These are phyloP conservation scores for Atherinosoma microstoma DNA, from an alignment of 2,797 vertebrate genomes.

Conservation along the genomic window DNA sequence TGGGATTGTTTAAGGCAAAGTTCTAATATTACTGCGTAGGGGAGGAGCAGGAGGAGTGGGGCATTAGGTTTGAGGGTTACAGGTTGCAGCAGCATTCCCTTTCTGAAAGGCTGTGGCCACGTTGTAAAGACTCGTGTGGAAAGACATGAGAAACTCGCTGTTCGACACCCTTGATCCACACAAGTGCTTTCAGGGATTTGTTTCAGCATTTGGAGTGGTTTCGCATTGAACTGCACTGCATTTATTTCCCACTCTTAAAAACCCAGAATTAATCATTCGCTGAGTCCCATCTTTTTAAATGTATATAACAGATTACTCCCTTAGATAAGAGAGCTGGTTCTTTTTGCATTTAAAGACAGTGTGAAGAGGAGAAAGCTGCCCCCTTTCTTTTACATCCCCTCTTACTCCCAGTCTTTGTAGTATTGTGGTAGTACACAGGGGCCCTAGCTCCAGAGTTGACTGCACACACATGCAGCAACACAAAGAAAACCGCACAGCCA, in stretches of 20 bases:
- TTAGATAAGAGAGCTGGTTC: constrained; percentile 35
- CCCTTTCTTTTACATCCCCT: constrained; percentile 34
- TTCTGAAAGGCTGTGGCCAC: constrained; percentile 35
- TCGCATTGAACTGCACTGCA: constrained; percentile 32
- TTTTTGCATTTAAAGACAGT: constrained; percentile 48
- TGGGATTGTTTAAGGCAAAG: constrained; percentile 81
- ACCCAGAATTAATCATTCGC: constrained; percentile 40
- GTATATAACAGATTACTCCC: constrained; percentile 11
- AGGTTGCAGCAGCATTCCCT: constrained; percentile 65
- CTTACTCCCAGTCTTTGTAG: constrained; percentile 58
- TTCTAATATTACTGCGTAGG: constrained; percentile 64
- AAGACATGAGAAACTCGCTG: constrained; percentile 30
- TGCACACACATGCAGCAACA: constrained; percentile 72
- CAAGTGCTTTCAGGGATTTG: constrained; percentile 6
- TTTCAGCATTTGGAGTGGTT: constrained; percentile 19
- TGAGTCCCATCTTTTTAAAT: constrained; percentile 24
- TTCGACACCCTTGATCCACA: constrained; percentile 7
- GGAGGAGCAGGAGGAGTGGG: constrained; percentile 21
- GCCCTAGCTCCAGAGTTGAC: constrained; percentile 69
- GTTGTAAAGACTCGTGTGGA: constrained; percentile 38
- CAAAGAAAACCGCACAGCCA: constrained; percentile 76
- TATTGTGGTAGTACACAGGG: constrained; percentile 60
- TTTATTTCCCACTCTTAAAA: constrained; percentile 52
- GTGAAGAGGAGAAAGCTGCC: constrained; percentile 57
- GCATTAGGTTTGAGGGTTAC: constrained; percentile 61